Evolutionary conservation across 2,113 vertebrate species (phyloP), one percentile per base, ranked within the genome.

Genomic region (Oryzias melastigma): DNA sequence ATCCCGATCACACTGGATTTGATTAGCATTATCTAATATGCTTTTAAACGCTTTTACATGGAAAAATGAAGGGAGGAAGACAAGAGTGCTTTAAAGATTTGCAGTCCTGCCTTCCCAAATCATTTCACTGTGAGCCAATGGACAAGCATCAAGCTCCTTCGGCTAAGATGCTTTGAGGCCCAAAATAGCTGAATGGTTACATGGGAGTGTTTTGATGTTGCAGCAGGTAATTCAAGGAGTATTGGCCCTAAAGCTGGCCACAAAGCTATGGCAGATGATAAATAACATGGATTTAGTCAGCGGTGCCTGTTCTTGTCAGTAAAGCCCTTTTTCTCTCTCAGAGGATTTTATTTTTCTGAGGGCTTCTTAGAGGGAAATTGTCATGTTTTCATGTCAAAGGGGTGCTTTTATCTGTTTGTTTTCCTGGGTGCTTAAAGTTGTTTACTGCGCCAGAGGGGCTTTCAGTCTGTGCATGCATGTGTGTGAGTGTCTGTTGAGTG

Each of bases 301-400:
- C 83, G 72, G 85, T 83, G 86, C 83, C 81, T 81, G 77, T 78
- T 83, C 76, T 84, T 72, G 68, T 88, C 81, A 74, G 80, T 58
- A 86, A 86, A 89, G 77, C 80, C 65, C 14, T 56, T 80, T 80
- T 65, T 71, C 66, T 82, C 78, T 87, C 71, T 81, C 80, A 61
- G 70, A 67, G 83, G 77, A 81, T 82, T 87, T 80, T 61, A 75
- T 86, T 87, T 87, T 79, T 83, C 86, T 68, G 58, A 81, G 75
- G 81, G 78, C 80, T 85, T 90, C 81, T 86, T 81, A 83, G 79
- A 74, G 84, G 72, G 61, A 85, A 87, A 87, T 85, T 82, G 85
- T 84, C 81, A 84, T 84, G 83, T 90, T 87, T 89, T 87, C 76
- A 85, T 86, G 85, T 89, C 84, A 88, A 89, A 88, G 85, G 79